phyloP scores from a whole-genome alignment of 2,888 invertebrate genomes.

The Tupiocoris notatus region DNA sequence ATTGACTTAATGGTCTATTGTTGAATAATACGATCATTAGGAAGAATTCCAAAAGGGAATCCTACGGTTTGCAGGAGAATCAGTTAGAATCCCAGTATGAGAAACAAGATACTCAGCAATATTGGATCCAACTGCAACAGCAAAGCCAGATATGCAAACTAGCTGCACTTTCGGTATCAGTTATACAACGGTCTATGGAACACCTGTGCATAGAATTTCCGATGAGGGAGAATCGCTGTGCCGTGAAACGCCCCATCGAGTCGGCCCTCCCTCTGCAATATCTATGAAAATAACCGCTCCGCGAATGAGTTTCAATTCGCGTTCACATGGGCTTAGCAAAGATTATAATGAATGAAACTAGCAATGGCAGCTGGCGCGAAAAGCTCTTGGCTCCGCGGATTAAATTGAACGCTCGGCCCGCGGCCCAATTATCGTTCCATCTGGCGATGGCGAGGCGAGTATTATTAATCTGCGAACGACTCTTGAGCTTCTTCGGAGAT shows the following conservation, averaged over 20 bases:
- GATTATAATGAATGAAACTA: constrained; percentile 30
- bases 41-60: too few species aligned
- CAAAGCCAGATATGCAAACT: too few species aligned
- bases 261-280: not conserved
- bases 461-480: constrained; percentile 25
- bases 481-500: not conserved
- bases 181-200: not conserved
- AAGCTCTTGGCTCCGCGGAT: constrained; percentile 9
- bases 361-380: constrained; percentile 23
- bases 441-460: constrained; percentile 9
- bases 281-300: not conserved
- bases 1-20: too few species aligned
- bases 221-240: too few species aligned
- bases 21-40: too few species aligned
- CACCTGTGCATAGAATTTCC: not conserved
- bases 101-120: too few species aligned
- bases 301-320: not conserved
- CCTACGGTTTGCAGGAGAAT: too few species aligned
- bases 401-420: constrained; percentile 19
- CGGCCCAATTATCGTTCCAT: constrained; percentile 30
- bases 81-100: too few species aligned
- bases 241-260: too few species aligned
- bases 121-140: too few species aligned
- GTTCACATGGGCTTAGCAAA: not conserved
- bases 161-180: not conserved